These are phyloP conservation scores for Drosophila virilis DNA, from an alignment of 1,140 invertebrate species.

Conservation along the genomic window DNA sequence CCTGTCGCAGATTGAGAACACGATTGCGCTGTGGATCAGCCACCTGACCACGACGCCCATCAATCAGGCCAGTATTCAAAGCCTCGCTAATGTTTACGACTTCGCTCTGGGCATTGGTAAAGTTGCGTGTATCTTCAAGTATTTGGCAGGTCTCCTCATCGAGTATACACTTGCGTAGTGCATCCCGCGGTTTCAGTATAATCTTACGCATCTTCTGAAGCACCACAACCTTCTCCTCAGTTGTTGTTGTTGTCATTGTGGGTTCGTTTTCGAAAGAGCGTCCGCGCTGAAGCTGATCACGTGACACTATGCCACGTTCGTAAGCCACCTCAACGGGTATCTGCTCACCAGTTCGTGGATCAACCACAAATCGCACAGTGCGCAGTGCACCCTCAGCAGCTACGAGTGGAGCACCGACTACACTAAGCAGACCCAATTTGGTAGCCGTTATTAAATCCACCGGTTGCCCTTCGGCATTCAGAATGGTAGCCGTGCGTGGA, in stretches of 20 bases:
- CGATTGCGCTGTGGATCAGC: slow-evolving; percentile 93
- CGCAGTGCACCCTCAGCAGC: slow-evolving; percentile 86
- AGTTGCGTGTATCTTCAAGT: slow-evolving; percentile 86
- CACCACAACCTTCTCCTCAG: slow-evolving; percentile 89
- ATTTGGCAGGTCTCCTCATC: slow-evolving; percentile 90
- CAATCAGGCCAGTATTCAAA: slow-evolving; percentile 89
- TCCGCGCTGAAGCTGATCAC: slow-evolving; percentile 84
- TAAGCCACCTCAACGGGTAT: slow-evolving; percentile 92
- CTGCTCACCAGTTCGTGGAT: slow-evolving; percentile 91
- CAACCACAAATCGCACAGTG: slow-evolving; percentile 88
- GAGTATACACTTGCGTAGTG: slow-evolving; percentile 89
- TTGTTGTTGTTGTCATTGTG: slow-evolving; percentile 71
- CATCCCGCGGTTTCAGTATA: slow-evolving; percentile 89
- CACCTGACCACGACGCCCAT: slow-evolving; percentile 91
- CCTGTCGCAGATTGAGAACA: slow-evolving; percentile 91
- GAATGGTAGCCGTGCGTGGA: slow-evolving; percentile 89
- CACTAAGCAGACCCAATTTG: slow-evolving; percentile 89
- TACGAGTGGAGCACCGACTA: slow-evolving; percentile 89
- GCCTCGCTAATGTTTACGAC: slow-evolving; percentile 90
- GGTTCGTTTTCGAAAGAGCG: slow-evolving; percentile 89
- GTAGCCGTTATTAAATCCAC: slow-evolving; percentile 90
- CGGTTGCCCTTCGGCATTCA: slow-evolving; percentile 87
- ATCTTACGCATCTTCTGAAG: slow-evolving; percentile 92
- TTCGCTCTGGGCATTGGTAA: slow-evolving; percentile 86
- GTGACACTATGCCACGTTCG: slow-evolving; percentile 89